Base-by-base conservation (phyloP, 2,888 invertebrate species). In the Falcaria lacertinaria region DNA sequence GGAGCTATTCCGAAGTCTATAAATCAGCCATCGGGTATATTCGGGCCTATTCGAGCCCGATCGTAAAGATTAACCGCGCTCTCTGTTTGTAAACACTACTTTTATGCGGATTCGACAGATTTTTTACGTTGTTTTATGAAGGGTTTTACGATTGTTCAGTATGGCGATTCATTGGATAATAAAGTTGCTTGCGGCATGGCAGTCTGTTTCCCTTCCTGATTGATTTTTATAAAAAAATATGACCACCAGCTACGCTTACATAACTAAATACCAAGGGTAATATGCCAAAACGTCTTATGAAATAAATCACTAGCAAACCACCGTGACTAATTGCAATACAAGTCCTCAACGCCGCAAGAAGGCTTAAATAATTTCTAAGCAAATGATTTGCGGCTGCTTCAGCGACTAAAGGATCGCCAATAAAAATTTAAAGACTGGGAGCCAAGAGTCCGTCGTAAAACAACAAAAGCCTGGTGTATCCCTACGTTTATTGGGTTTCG, bases 1-100 rank as follows among this genome's bases (percentile, higher is more conserved):
- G 81, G 74, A 80, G 83, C 83, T 72, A 79, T 83, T 81, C 69
- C 65, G 74, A 57, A 79, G 64, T 80, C 67, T 57, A 82, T 87
- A 85, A 86, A 86, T 87, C 85, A 84, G 69, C 51, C 62, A 71
- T 81, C 76, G 79, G 77, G 60, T 61, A 63, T 62, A 58, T 70
- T 80, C 76, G 76, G 73, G 64, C 69, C 65, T 71, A 68, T 74
- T 79, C 79, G 77, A 69, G 53, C 49, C 34, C 59, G 77, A 73
- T 81, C 84, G 80, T 84, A 78, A 84, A 82, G 72, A 83, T 84
- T 76, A 82, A 78, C 74, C 62, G 66, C 65, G 60, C 64, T 64
- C 65, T 60, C 69, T 82, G 82, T 84, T 81, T 83, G 83, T 84
- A 85, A 85, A 86, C 85, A 84, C 71, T 70, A 72, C 64, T 76